Evolutionary conservation across 2,888 invertebrate genomes (phyloP), one percentile per base, ranked within the genome.

Genomic region (Eutolmus rufibarbis): DNA sequence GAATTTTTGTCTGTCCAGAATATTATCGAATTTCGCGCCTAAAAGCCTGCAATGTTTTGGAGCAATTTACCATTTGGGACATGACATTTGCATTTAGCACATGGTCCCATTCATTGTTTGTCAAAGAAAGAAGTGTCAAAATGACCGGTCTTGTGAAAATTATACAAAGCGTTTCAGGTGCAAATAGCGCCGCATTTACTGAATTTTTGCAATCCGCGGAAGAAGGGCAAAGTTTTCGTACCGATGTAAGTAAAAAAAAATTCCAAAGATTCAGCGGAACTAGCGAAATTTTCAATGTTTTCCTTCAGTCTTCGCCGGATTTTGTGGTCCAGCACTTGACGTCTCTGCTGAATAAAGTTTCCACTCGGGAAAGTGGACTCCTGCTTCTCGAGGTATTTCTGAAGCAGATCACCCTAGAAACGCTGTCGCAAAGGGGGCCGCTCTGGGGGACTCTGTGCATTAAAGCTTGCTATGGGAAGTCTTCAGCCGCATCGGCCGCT

Each of bases 111-210:
- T 56, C 14, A 1, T 0, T 7, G 5, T 19, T 19, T n/a, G 56
- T 23, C 66, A 66, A 28, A 23, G 23, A 23, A 19, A 8, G 16
- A 57, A 66, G 28, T 66, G 7, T 19, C 66, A 87, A 88, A 79
- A 91, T 91, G 91, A 89, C 90, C 23, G 90, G 89, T 56, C 85
- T 90, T 86, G 86, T 90, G 16, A 89, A 89, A 74, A 90, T 91
- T 86, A 89, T 90, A 40, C 89, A 90, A 88, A 89, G 89, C 8
- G 89, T 90, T 46, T 86, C 90, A 0, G 88, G 85, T 3, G 81
- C 89, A 1, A 89, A 90, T 19, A 87, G 19, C 16, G 87, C 88
- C 8, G 88, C 89, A 86, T 88, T 91, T 12, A 86, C 90, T 16
- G 88, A 89, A 16, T 90, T 90, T 86, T 86, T 91, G 0, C 87